Evolutionary conservation across 2,888 invertebrate species (phyloP), one percentile per base, ranked within the genome.

Genomic region (Erannis defoliaria): DNA sequence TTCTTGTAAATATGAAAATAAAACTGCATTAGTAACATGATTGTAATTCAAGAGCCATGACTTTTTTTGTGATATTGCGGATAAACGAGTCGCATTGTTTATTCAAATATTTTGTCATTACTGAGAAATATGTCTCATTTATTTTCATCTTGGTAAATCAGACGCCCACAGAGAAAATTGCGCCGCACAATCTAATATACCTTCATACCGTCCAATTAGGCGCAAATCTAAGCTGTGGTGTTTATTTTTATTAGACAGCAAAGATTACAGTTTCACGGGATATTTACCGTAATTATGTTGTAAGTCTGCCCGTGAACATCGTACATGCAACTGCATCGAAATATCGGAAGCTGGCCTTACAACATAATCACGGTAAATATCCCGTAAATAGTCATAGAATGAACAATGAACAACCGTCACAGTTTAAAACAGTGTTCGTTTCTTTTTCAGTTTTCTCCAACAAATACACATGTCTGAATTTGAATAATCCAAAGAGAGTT

Each of bases 141-240:
- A 56, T 56, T 66, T 55, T 61, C 64, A 70, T 66, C 60, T 63
- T 67, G 56, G 75, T 72, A 80, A 79, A 80, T 76, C 72, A 64
- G 62, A 35, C 55, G 69, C 16, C 73, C 71, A 62, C 70, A 75
- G 77, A 77, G 79, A 80, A 82, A 81, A 86, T 83, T 84, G 77
- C 75, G 75, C 68, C 72, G 70, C 70, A 70, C 70, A 76, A 79
- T 78, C 77, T 79, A 82, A 84, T 81, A 79, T 76, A 78, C 72
- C 73, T 74, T 74, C 66, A 61, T 67, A 71, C 71, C 68, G 72
- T 78, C 77, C 77, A 80, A 82, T 81, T 82, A 81, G 66, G 72
- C 66, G 63, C 70, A 69, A 75, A 73, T 76, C 74, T 75, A 74
- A 75, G 67, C 71, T 70, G 37, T 50, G 53, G 56, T 40, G 40